Base-by-base conservation (phyloP, 1,140 invertebrate species). In the Trissolcus basalis region DNA sequence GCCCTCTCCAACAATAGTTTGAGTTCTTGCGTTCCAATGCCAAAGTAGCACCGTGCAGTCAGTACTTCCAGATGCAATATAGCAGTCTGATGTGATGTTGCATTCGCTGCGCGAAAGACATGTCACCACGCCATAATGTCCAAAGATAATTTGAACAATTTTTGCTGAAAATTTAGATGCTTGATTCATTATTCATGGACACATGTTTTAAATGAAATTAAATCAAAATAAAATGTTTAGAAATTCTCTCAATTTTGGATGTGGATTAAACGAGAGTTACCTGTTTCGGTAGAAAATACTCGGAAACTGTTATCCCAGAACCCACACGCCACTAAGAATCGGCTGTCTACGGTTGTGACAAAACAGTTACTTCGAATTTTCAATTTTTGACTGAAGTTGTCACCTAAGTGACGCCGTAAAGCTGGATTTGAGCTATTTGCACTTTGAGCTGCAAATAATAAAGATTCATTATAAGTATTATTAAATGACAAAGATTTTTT, bases 231-330 rank as follows among this genome's bases (percentile, higher is more conserved):
- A n/a, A n/a, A n/a, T n/a, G n/a, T n/a, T n/a, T n/a, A n/a, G n/a
- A n/a, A n/a, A 35, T 35, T 35, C 10, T 35, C 33, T 6, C 9
- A 39, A 11, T 11, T 39, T 11, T 4, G 2, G 2, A 39, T 39
- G 7, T 44, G 11, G 3, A 7, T 13, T 13, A 13, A 13, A 7
- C 12, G 3, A 13, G 7, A 13, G 7, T 3, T 89, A 96, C 96
- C 96, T 78, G 96, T 97, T 86, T 99, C 98, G 0, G 97, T 97
- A 43, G 95, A 96, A 88, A 99, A 99, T 1, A 99, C 96, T 16
- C 98, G 90, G 89, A 99, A 99, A 88, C 97, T 98, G 86, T 99
- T 99, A 86, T 99, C 98, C 95, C 98, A 99, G 89, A 99, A 99
- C 43, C 98, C 98, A 88, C 97, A 97, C n/a, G 98, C 97, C 65